phyloP scores from a whole-genome alignment of 1,140 invertebrate genomes.

The Musca domestica region DNA sequence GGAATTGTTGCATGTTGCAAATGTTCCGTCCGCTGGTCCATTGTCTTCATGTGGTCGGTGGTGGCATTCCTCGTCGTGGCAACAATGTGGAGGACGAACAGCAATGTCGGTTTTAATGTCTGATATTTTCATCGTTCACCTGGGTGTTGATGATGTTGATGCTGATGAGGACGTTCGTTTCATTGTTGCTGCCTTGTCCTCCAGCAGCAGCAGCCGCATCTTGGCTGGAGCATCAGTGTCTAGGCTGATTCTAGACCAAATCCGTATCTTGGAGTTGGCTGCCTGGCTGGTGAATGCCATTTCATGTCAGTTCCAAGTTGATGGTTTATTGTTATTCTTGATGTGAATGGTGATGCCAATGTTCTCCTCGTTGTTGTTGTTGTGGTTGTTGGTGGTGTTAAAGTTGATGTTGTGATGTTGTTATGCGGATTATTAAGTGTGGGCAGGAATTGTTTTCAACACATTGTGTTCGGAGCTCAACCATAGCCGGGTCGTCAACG shows the following conservation, averaged over 20 bases:
- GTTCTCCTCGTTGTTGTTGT: background rate
- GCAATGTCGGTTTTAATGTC: no score
- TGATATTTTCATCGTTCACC: background rate
- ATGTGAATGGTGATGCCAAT: slow-evolving; percentile 2
- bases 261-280: background rate
- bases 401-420: slow-evolving; percentile 8
- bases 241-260: background rate
- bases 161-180: slow-evolving; percentile 2
- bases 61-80: background rate
- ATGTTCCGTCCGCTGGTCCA: no score
- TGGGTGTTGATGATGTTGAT: slow-evolving; percentile 20
- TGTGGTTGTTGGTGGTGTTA: slow-evolving; percentile 13
- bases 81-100: slow-evolving; percentile 39
- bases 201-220: no score
- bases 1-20: background rate
- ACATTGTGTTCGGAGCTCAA: background rate
- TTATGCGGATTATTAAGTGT: slow-evolving; percentile 14
- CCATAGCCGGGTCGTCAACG: no score
- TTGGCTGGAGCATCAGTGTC: no score
- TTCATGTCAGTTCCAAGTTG: background rate
- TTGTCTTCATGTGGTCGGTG: background rate
- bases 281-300: background rate
- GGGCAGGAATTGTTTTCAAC: slow-evolving; percentile 18
- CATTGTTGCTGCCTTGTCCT: background rate
- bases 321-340: slow-evolving; percentile 11